These are phyloP conservation scores for Atta colombica DNA, from an alignment of 1,140 invertebrate species.

Conservation along the genomic window DNA sequence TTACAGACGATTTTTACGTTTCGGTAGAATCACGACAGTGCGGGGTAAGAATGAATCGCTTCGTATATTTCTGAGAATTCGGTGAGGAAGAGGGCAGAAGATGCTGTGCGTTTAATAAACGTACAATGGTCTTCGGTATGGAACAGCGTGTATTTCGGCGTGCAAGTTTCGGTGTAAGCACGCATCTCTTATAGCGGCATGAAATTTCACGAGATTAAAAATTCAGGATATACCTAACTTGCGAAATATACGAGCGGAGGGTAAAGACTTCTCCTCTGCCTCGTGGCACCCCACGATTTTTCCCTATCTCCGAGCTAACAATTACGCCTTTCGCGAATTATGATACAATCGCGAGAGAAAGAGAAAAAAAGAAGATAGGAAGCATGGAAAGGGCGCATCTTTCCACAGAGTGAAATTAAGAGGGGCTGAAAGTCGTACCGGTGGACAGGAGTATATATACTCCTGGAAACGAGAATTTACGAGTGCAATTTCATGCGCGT, in stretches of 20 bases:
- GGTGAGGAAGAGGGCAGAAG: background rate
- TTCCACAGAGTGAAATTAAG: constrained; percentile 45
- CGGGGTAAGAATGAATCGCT: constrained; percentile 65
- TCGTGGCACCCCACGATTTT: background rate
- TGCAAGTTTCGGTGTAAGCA: constrained; percentile 64
- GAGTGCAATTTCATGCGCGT: constrained; percentile 22
- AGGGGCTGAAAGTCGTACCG: constrained; percentile 8
- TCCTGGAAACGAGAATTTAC: constrained; percentile 37
- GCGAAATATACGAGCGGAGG: constrained; percentile 62
- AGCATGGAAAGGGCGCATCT: background rate
- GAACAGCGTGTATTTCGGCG: constrained; percentile 40
- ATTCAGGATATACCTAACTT: constrained; percentile 76
- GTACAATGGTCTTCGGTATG: constrained; percentile 59
- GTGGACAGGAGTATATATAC: background rate
- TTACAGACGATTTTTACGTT: constrained; percentile 44
- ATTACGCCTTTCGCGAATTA: constrained; percentile 57
- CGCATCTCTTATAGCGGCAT: constrained; percentile 68
- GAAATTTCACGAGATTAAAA: constrained; percentile 82
- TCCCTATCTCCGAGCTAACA: constrained; percentile 30
- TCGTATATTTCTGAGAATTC: constrained; percentile 39
- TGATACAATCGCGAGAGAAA: constrained; percentile 11
- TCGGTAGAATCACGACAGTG: constrained; percentile 56
- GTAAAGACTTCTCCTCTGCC: constrained; percentile 5
- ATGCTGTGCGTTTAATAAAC: constrained; percentile 71
- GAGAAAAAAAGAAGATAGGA: background rate